Conservation (phyloP, 2,797 vertebrate genomes). For the Uromys caudimaculatus region DNA sequence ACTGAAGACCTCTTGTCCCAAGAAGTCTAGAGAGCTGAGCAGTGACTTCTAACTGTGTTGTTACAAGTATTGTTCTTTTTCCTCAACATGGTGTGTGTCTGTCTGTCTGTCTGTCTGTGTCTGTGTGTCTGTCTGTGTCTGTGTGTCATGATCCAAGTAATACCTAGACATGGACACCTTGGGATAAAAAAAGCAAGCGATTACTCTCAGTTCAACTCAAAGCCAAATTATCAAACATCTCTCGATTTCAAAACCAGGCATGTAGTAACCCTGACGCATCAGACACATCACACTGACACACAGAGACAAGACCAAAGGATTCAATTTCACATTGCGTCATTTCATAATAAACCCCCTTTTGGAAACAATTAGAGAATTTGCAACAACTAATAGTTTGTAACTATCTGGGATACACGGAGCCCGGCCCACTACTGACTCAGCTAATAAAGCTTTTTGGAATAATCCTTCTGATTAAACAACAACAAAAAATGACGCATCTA, state of each 20-base stretch:
- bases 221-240: slow-evolving; percentile 37
- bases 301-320: slow-evolving; percentile 15
- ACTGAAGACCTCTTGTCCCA: slow-evolving; percentile 13
- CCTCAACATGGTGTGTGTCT: not conserved
- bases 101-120: not conserved
- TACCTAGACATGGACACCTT: not conserved
- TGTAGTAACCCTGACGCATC: not conserved
- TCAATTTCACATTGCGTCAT: not conserved
- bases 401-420: not conserved
- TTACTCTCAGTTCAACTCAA: slow-evolving; percentile 18
- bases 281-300: not conserved
- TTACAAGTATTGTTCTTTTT: not conserved
- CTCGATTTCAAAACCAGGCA: slow-evolving; percentile 24
- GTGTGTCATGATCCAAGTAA: not conserved
- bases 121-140: not conserved
- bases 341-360: slow-evolving; percentile 27
- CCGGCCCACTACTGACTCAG: slow-evolving; percentile 41
- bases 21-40: not conserved
- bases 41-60: not conserved
- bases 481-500: not conserved
- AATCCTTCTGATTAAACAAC: slow-evolving; percentile 44
- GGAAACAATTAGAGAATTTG: slow-evolving; percentile 50
- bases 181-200: not conserved
- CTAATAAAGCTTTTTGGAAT: slow-evolving; percentile 23
- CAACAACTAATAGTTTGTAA: not conserved